Conservation (phyloP, 2,797 vertebrate species). For the Gymnoscopelus braueri region DNA sequence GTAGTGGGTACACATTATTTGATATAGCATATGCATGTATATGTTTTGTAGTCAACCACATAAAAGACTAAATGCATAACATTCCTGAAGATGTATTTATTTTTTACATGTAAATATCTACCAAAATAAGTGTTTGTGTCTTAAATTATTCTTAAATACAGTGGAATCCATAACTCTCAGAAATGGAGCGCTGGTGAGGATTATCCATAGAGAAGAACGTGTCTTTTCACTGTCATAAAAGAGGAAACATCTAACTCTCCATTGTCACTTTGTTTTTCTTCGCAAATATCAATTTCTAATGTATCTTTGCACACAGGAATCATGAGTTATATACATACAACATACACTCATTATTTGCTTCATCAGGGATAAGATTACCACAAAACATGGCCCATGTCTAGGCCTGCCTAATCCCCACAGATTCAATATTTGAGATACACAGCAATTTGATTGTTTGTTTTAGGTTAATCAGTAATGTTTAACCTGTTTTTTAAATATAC, state of each 20-base stretch:
- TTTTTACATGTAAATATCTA: conserved; percentile 75
- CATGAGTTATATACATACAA: not conserved
- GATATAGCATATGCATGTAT: conserved; percentile 75
- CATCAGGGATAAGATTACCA: too few species aligned
- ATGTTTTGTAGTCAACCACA: conserved; percentile 74
- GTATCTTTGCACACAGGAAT: not conserved
- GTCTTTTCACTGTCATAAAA: conserved; percentile 65
- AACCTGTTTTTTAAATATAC: too few species aligned
- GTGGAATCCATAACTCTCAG: conserved; percentile 35
- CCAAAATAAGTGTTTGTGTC: conserved; percentile 42
- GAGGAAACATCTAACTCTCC: conserved; percentile 47
- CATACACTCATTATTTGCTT: too few species aligned
- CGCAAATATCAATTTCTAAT: not conserved
- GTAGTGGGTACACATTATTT: conserved; percentile 39
- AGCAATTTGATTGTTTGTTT: too few species aligned
- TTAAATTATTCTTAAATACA: conserved; percentile 64
- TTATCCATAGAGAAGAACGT: conserved; percentile 25
- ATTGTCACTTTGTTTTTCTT: conserved; percentile 70
- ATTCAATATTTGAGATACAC: too few species aligned
- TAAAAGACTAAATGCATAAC: conserved; percentile 78
- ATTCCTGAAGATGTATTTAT: conserved; percentile 83
- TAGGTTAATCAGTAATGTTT: too few species aligned
- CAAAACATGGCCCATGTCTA: too few species aligned
- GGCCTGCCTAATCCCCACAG: too few species aligned
- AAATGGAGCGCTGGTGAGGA: conserved; percentile 37